A percentile compares a stretch with the other conserved stretches of the same genome.
These are phyloP conservation scores for Scotopteryx bipunctaria DNA, from an alignment of 2,888 invertebrate species.

Conservation along the genomic window DNA sequence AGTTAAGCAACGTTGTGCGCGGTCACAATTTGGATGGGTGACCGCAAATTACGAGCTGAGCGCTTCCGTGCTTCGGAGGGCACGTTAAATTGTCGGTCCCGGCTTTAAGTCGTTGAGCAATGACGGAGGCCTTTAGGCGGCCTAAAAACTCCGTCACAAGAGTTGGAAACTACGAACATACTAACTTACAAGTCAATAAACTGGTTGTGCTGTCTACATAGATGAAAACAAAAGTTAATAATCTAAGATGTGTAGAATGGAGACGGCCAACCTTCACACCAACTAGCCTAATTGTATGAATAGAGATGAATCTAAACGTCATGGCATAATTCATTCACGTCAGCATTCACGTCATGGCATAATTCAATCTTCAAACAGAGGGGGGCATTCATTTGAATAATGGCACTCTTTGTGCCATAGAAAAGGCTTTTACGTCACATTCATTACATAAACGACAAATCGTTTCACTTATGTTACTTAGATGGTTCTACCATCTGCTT, in stretches of 20 bases:
- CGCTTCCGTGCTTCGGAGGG: too few relatives aligned
- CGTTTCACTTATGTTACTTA: slow-evolving; percentile 11
- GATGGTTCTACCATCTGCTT: slow-evolving; percentile 4
- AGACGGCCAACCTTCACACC: slow-evolving; percentile 11
- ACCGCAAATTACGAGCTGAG: too few relatives aligned
- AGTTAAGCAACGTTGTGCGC: too few relatives aligned
- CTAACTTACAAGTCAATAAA: background rate
- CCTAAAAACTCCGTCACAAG: too few relatives aligned
- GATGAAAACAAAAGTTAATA: background rate
- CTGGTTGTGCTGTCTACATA: background rate
- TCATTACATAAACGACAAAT: slow-evolving; percentile 16
- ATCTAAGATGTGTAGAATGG: too few relatives aligned
- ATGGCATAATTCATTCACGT: slow-evolving; percentile 27
- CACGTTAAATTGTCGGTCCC: too few relatives aligned
- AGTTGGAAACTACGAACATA: too few relatives aligned
- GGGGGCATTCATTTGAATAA: slow-evolving; percentile 20
- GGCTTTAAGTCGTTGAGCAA: too few relatives aligned
- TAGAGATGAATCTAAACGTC: slow-evolving; percentile 23
- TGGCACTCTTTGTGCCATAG: slow-evolving; percentile 24
- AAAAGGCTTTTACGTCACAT: slow-evolving; percentile 23
- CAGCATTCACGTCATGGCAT: slow-evolving; percentile 23
- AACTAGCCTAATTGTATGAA: slow-evolving; percentile 22
- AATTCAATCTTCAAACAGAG: slow-evolving; percentile 24
- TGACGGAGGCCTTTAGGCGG: too few relatives aligned
- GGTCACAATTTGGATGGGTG: too few relatives aligned